Conservation (phyloP, 37 sponge, comb jelly and placozoan species). For the Bolinopsis microptera region DNA sequence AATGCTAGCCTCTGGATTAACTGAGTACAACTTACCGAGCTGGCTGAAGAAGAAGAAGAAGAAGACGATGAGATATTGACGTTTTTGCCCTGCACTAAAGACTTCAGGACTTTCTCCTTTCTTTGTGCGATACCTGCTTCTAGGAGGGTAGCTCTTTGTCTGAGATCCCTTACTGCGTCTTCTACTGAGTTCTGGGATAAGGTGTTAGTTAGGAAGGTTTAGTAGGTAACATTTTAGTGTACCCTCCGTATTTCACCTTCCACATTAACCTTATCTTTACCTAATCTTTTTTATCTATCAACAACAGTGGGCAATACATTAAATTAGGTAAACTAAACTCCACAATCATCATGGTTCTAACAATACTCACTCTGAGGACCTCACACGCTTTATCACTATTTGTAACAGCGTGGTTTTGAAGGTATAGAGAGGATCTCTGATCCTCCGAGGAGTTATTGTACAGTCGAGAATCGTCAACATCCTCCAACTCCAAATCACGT, state of each 20-base stretch:
- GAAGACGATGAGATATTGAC: neutral
- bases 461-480: neutral
- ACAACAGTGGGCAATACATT: too few species aligned
- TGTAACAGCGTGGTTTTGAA: neutral
- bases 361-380: slow-evolving; percentile 2
- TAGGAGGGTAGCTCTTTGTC: neutral
- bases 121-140: neutral
- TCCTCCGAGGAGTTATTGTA: neutral
- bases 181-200: neutral
- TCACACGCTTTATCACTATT: neutral
- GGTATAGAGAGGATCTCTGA: neutral
- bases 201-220: too few species aligned
- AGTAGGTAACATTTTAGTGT: too few species aligned
- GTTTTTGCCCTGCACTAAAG: neutral
- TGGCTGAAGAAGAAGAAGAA: too few species aligned
- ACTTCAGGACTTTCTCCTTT: neutral
- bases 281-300: too few species aligned
- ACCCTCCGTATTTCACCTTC: too few species aligned
- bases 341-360: too few species aligned
- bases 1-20: too few species aligned
- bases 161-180: neutral
- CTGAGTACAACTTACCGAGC: too few species aligned
- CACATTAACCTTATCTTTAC: too few species aligned
- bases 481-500: neutral
- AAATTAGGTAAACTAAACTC: too few species aligned